phyloP scores from a whole-genome alignment of 37 sponge, comb jelly and placozoan genomes.

The Oopsacas minuta region DNA sequence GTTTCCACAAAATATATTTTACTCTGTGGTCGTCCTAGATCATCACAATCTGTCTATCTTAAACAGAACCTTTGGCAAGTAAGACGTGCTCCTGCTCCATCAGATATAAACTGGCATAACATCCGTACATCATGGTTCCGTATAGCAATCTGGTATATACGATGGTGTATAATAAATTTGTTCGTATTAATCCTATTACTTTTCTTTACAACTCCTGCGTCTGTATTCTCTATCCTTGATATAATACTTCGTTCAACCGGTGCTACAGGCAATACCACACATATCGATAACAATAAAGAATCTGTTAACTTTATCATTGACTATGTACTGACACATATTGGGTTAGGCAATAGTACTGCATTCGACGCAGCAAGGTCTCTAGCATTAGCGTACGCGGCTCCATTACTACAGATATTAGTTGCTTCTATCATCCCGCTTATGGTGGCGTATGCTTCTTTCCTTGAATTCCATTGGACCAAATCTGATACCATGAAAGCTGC shows the following conservation, averaged over 20 bases:
- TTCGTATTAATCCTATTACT: background rate
- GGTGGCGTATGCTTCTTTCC: background rate
- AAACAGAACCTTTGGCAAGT: background rate
- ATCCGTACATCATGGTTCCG: background rate
- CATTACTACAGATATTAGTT: background rate
- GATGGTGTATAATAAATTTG: background rate
- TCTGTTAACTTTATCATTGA: background rate
- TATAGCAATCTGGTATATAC: background rate
- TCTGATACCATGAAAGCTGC: conserved; percentile 2
- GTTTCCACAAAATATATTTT: background rate
- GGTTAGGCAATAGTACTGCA: background rate
- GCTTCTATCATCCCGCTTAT: background rate
- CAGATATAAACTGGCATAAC: background rate
- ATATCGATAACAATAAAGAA: background rate
- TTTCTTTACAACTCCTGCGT: background rate
- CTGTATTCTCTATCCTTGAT: background rate
- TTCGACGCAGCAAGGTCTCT: background rate
- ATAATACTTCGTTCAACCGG: background rate
- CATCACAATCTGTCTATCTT: background rate
- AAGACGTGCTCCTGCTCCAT: background rate
- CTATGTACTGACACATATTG: background rate
- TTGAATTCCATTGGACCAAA: conserved; percentile 14
- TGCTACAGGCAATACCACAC: background rate
- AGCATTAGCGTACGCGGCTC: background rate
- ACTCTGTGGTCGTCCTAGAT: background rate